Percentiles rank a stretch among this genome's conserved stretches.
Conservation (phyloP, 2,797 vertebrate genomes). For the Gallinago nigripennis region DNA sequence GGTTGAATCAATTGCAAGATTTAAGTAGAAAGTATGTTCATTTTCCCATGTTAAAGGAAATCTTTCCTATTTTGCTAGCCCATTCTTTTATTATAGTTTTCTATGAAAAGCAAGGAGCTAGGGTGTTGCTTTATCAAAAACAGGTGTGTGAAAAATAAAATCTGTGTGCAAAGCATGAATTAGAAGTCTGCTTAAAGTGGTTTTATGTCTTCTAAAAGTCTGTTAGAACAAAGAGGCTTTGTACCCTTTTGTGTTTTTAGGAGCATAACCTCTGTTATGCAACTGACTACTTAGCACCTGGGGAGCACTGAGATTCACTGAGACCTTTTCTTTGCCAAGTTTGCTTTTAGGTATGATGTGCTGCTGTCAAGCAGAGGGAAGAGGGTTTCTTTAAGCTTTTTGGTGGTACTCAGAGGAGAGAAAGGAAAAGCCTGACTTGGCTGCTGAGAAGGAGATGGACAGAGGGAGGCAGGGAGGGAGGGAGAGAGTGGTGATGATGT, state of each 20-base stretch:
- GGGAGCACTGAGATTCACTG: neutral
- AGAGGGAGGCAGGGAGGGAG: too few relatives aligned
- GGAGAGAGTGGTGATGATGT: accelerated
- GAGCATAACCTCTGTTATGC: neutral
- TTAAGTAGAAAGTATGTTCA: neutral
- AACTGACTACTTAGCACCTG: neutral
- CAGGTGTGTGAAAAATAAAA: neutral
- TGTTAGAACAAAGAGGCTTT: neutral
- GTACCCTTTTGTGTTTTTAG: neutral
- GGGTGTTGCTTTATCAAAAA: neutral
- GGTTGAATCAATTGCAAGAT: neutral
- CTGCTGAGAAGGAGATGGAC: neutral
- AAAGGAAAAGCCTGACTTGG: neutral
- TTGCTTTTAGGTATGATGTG: neutral
- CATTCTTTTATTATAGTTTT: neutral
- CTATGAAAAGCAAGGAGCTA: neutral
- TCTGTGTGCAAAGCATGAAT: neutral
- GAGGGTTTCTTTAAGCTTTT: neutral
- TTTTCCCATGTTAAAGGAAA: neutral
- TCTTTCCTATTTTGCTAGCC: neutral
- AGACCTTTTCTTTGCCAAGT: neutral
- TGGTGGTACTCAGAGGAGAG: neutral
- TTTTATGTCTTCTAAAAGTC: neutral
- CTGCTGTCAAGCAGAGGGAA: neutral
- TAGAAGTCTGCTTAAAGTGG: neutral